A percentile compares a stretch with the other conserved stretches of the same genome.
Evolutionary conservation across 2,888 invertebrate genomes (phyloP).

Genomic region (Brachypterus glaber): DNA sequence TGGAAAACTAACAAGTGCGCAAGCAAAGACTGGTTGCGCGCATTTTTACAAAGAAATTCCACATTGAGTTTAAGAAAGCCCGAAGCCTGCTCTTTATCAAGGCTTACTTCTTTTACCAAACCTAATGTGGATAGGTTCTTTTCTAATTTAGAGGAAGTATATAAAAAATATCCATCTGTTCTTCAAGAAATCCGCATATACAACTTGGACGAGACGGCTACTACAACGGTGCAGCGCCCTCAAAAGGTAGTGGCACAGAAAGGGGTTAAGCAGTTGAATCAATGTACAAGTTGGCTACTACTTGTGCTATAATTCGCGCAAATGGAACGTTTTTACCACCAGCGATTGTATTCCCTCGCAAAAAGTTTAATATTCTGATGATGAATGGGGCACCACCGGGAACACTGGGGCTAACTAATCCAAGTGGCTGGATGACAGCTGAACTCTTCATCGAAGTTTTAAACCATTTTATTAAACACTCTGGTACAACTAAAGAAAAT

Average conservation of each 20-base stretch:
- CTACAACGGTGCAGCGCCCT: slow-evolving; percentile 14
- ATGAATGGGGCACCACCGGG: too few species aligned
- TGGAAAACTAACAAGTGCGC: too few species aligned
- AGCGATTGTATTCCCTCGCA: slow-evolving; percentile 31
- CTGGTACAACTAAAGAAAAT: slow-evolving; percentile 25
- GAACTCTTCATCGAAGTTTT: slow-evolving; percentile 30
- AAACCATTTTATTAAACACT: slow-evolving; percentile 27
- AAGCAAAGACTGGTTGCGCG: slow-evolving; percentile 16
- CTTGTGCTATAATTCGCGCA: slow-evolving; percentile 28
- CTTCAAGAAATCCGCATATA: slow-evolving; percentile 15
- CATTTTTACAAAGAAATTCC: slow-evolving; percentile 14
- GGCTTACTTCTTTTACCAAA: slow-evolving; percentile 21
- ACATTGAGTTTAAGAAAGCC: slow-evolving; percentile 19
- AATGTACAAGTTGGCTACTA: slow-evolving; percentile 31
- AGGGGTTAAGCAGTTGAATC: slow-evolving; percentile 23
- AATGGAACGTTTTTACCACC: slow-evolving; percentile 26
- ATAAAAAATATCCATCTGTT: slow-evolving; percentile 13
- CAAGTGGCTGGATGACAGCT: slow-evolving; percentile 32
- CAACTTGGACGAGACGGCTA: slow-evolving; percentile 23
- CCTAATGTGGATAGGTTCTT: slow-evolving; percentile 20
- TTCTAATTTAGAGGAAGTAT: slow-evolving; percentile 12
- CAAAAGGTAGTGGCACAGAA: slow-evolving; percentile 18
- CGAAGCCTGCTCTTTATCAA: slow-evolving; percentile 21
- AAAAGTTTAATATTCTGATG: slow-evolving; percentile 26
- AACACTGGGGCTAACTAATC: slow-evolving; percentile 31